Evolutionary conservation across 2,113 vertebrate species (phyloP).

Genomic region (Cyanocitta stelleri): DNA sequence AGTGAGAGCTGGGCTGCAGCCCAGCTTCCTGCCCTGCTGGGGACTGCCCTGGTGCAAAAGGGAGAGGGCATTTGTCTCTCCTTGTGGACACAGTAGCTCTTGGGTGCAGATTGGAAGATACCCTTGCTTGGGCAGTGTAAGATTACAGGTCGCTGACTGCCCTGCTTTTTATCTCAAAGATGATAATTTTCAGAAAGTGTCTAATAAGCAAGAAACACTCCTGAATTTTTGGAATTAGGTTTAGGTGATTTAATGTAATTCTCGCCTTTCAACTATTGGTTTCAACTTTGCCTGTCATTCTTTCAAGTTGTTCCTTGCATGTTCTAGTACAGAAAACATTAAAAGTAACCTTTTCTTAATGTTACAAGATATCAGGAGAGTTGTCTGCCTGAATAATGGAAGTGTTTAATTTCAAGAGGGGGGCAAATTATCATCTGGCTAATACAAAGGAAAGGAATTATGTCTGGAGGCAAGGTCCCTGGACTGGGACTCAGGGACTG

Average conservation of each 20-base stretch:
- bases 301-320: neutral
- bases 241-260: neutral
- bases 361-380: slow-evolving; percentile 18
- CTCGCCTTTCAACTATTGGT: neutral
- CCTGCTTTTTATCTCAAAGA: neutral
- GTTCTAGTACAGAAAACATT: slow-evolving; percentile 18
- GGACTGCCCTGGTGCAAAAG: neutral
- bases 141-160: neutral
- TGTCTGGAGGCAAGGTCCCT: neutral
- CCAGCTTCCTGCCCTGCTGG: neutral
- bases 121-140: neutral
- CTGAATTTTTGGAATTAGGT: neutral
- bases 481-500: neutral
- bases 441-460: neutral
- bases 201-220: neutral
- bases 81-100: too few relatives aligned
- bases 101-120: neutral
- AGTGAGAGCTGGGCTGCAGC: neutral
- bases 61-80: neutral
- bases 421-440: neutral
- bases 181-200: neutral
- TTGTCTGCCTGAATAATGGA: slow-evolving; percentile 5
- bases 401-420: neutral
- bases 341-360: slow-evolving; percentile 43
- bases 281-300: slow-evolving; percentile 11